Conservation (phyloP, 2,888 invertebrate species). For the Clunio marinus region DNA sequence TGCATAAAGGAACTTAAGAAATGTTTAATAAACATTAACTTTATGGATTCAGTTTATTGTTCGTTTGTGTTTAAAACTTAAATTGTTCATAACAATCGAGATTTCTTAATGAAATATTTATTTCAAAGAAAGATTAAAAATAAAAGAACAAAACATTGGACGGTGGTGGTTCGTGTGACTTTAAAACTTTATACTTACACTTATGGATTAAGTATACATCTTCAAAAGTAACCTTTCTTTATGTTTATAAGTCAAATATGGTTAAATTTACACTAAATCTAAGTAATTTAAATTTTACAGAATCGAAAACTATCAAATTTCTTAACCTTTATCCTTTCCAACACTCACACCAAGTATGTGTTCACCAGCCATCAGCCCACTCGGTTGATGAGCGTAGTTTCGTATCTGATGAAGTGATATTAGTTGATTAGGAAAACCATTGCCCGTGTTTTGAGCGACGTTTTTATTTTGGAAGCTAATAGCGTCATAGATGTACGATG, state of each 20-base stretch:
- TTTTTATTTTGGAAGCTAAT: slow-evolving; percentile 79
- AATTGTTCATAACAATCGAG: too few species aligned
- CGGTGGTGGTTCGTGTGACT: slow-evolving; percentile 24
- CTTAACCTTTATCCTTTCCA: slow-evolving; percentile 44
- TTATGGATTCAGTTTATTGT: too few species aligned
- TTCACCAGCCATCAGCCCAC: slow-evolving; percentile 63
- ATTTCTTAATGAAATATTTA: too few species aligned
- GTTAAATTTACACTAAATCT: too few species aligned
- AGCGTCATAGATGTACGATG: slow-evolving; percentile 89
- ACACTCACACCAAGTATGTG: slow-evolving; percentile 57
- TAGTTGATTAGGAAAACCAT: slow-evolving; percentile 84
- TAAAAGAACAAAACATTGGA: slow-evolving; percentile 21
- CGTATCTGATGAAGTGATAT: slow-evolving; percentile 94
- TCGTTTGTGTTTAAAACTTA: too few species aligned
- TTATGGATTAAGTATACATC: slow-evolving; percentile 14
- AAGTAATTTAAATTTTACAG: too few species aligned
- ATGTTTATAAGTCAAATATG: background rate
- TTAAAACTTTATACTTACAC: background rate
- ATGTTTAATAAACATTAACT: too few species aligned
- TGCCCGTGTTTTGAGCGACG: slow-evolving; percentile 61
- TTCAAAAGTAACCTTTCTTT: slow-evolving; percentile 1
- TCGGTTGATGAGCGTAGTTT: slow-evolving; percentile 89
- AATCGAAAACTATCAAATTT: too few species aligned
- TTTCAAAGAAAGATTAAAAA: background rate
- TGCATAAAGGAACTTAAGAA: too few species aligned